Evolutionary conservation across 2,888 invertebrate species (phyloP), one percentile per base, ranked within the genome.

Genomic region (Thumatha senex): DNA sequence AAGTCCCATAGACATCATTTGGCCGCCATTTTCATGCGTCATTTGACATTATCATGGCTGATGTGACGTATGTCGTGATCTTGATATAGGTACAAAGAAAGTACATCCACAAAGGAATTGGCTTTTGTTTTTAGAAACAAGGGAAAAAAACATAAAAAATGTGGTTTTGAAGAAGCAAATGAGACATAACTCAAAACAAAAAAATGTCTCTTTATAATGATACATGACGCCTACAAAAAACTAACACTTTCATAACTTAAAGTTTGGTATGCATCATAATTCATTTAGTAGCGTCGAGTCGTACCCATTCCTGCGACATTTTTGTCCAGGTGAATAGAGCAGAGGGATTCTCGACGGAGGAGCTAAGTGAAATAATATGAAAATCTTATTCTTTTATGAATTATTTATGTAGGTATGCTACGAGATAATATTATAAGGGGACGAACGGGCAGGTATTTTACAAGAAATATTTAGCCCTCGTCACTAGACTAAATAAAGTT

Each of bases 381-480:
- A 78, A 77, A 77, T 75, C 69, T 60, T 72, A 76, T 74, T 75
- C 64, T 68, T 68, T 63, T 76, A 78, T 77, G 77, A 78, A 78
- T 76, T 73, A 78, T 77, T 73, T 72, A 78, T 68, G 53, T 64
- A n/a, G n/a, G n/a, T n/a, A 46, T 48, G 60, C 56, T 56, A 54
- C 51, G 62, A 64, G 56, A 61, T 69, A 54, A 66, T 69, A 68
- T 63, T 63, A 59, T 58, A 61, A 61, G 57, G 43, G 51, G 55
- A 63, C 65, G 65, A 68, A 60, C n/a, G 67, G 58, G 51, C 65
- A 60, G 46, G 51, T 58, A 52, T 58, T 57, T 60, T 68, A 53
- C 52, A 43, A 46, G 51, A 54, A 56, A 68, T 68, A 60, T 56
- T 65, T 56, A 58, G 48, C 51, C 48, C 55, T 55, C 48, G 48